phyloP scores from a whole-genome alignment of 2,113 vertebrate genomes.

The Siphamia tubifer region DNA sequence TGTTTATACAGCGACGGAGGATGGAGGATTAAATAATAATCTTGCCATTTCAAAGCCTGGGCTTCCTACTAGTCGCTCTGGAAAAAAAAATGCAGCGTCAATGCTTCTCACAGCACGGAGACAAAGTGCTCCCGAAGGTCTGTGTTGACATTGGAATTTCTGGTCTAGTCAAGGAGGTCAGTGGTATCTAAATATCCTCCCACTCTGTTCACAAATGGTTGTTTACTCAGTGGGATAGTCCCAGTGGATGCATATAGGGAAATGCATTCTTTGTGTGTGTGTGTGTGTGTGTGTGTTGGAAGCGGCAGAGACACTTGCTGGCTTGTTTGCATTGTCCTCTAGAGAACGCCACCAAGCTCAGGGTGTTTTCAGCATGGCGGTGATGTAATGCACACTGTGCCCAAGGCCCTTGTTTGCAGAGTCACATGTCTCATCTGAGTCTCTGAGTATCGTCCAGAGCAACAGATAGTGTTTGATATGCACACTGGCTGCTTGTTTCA shows the following conservation, averaged over 20 bases:
- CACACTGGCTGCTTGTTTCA: constrained; percentile 33
- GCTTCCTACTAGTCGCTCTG: background rate
- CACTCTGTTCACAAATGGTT: constrained; percentile 52
- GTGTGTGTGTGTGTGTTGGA: background rate
- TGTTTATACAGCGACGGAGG: background rate
- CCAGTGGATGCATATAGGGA: constrained; percentile 13
- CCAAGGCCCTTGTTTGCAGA: constrained; percentile 70
- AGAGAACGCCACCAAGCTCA: constrained; percentile 65
- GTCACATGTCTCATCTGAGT: constrained; percentile 71
- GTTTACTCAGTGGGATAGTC: constrained; percentile 48
- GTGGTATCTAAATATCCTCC: constrained; percentile 53
- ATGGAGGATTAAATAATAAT: background rate
- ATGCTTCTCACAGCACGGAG: constrained; percentile 28
- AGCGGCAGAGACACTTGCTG: constrained; percentile 45
- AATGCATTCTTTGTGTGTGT: constrained; percentile 1
- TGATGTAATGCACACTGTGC: constrained; percentile 76
- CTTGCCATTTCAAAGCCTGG: background rate
- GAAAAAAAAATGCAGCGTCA: constrained; percentile 31
- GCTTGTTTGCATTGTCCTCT: constrained; percentile 60
- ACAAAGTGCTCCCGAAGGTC: constrained; percentile 20
- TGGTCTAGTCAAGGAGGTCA: constrained; percentile 42
- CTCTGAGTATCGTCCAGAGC: constrained; percentile 16
- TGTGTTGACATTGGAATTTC: constrained; percentile 44
- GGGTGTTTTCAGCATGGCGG: constrained; percentile 63
- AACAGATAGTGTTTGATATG: constrained; percentile 15